phyloP scores from a whole-genome alignment of 2,888 invertebrate species.

The Hecatera dysodea region DNA sequence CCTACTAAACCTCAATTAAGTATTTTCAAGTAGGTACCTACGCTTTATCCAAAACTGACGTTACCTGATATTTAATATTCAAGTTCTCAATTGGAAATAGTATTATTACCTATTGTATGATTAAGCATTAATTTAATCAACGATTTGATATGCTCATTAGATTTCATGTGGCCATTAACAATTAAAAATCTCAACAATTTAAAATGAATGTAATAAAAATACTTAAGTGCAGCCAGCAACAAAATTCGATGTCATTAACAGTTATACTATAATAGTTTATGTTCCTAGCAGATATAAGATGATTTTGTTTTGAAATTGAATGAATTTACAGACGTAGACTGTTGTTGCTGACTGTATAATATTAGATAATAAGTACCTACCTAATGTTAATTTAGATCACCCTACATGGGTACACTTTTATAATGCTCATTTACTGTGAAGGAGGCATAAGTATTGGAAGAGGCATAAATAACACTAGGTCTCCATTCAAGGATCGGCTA shows the following conservation, averaged over 20 bases:
- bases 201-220: not conserved
- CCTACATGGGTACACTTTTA: not conserved
- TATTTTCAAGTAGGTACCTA: not conserved
- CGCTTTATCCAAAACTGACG: not conserved
- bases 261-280: too few relatives aligned
- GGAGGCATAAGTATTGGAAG: conserved; percentile 1
- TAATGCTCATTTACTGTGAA: conserved; percentile 11
- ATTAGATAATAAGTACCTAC: not conserved
- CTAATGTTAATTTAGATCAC: not conserved
- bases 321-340: too few relatives aligned
- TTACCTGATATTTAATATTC: conserved; percentile 1
- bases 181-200: conserved; percentile 14
- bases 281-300: too few relatives aligned
- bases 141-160: not conserved
- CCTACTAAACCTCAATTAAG: not conserved
- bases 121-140: not conserved
- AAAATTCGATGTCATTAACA: not conserved
- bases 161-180: conserved; percentile 4
- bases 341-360: conserved; percentile 10
- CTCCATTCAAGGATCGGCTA: not conserved
- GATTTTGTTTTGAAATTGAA: too few relatives aligned
- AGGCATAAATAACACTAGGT: conserved; percentile 20
- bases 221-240: conserved; percentile 3
- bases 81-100: not conserved
- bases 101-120: not conserved